Evolutionary conservation across 2,797 vertebrate genomes (phyloP), one percentile per base, ranked within the genome.

Genomic region (Argya squamiceps): DNA sequence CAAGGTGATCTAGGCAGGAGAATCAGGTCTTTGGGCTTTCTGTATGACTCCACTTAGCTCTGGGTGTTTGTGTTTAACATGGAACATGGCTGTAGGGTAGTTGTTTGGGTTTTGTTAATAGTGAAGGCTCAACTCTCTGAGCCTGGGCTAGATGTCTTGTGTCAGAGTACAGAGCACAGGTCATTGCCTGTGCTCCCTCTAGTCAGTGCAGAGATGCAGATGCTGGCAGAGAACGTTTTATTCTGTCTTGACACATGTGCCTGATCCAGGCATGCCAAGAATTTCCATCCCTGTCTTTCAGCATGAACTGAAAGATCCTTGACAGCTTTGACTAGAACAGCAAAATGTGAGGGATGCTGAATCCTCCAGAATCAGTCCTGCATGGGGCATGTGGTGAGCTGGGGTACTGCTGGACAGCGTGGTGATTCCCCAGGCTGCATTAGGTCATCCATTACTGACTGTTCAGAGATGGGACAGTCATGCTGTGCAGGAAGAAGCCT

Each of bases 341-440:
- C 58, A 34, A 65, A 82, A 58, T 27, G 6, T 84, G n/a, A 46
- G 20, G 24, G 30, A 5, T 41, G 59, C 60, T 4, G 2, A 90
- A 74, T 69, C 34, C 36, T 82, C 79, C 63, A 60, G 76, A 76
- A 50, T 75, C 58, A 62, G 43, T 58, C 63, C 73, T 50, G 7
- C 18, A 8, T 17, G 11, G 58, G 44, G 15, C 36, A 41, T n/a
- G 47, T n/a, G 49, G 50, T 60, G 30, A 65, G n/a, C 59, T 59
- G 55, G 21, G 20, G 6, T 47, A 41, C 20, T 1, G 0, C 12
- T 2, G 6, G 47, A 30, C 56, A 67, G 34, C 0, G 0, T 2
- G 1, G 41, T 36, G 29, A 44, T 85, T 83, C 18, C 17, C 14
- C 17, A 58, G 58, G 36, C 76, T 85, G 68, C 53, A 4, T 79